phyloP scores from a whole-genome alignment of 2,113 vertebrate genomes.

The Hemiprocne comata region DNA sequence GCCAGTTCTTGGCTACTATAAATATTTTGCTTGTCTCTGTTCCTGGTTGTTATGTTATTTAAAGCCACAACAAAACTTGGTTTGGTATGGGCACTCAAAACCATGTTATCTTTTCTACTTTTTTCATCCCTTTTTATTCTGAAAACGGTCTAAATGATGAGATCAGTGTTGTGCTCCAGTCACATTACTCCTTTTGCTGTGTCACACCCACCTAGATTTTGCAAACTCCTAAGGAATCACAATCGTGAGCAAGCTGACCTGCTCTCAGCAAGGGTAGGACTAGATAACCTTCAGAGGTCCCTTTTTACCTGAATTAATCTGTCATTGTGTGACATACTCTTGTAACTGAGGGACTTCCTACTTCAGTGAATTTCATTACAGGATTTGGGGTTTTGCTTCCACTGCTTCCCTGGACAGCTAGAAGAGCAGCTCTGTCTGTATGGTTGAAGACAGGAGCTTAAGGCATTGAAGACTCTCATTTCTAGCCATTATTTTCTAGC shows the following conservation, averaged over 20 bases:
- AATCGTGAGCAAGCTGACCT: background rate
- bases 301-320: background rate
- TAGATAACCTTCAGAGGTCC: background rate
- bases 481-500: background rate
- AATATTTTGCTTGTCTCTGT: background rate
- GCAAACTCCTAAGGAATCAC: background rate
- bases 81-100: background rate
- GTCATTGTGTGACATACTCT: accelerated
- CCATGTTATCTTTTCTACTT: background rate
- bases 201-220: background rate
- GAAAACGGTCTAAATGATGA: background rate
- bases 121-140: background rate
- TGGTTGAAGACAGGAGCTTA: background rate
- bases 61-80: background rate
- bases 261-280: background rate
- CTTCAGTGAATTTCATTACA: background rate
- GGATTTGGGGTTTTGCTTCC: background rate
- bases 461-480: background rate
- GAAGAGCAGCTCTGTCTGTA: background rate
- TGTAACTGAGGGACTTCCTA: background rate
- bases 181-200: background rate
- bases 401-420: background rate
- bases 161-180: background rate
- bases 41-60: background rate
- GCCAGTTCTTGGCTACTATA: background rate